Evolutionary conservation across 2,888 invertebrate species (phyloP).

Genomic region (Watsonalla cultraria): DNA sequence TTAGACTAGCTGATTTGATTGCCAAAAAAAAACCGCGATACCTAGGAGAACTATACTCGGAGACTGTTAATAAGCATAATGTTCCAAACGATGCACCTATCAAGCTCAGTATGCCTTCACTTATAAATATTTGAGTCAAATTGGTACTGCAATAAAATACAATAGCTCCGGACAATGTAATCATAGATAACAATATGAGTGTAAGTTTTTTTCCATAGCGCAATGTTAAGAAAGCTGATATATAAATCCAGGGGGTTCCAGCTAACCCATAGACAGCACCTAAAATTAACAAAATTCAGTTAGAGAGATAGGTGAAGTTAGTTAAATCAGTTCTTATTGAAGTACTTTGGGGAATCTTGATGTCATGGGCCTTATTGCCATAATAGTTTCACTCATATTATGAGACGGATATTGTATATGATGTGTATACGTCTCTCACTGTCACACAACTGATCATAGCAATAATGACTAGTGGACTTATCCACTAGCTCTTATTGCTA

Average conservation of each 20-base stretch:
- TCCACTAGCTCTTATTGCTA: too few species aligned
- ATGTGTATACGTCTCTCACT: too few species aligned
- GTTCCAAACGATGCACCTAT: constrained; percentile 7
- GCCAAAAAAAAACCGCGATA: constrained; percentile 20
- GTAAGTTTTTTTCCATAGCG: constrained; percentile 14
- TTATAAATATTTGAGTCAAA: constrained; percentile 12
- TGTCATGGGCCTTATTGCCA: too few species aligned
- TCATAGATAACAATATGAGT: constrained; percentile 6
- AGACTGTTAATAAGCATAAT: constrained; percentile 11
- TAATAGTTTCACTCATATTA: too few species aligned
- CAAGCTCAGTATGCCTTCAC: constrained; percentile 14
- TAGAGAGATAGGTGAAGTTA: too few species aligned
- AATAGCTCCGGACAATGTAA: constrained; percentile 4
- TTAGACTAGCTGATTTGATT: constrained; percentile 15
- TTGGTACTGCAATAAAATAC: constrained; percentile 16
- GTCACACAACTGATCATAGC: too few species aligned
- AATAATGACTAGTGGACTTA: too few species aligned
- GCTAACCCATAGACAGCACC: constrained; percentile 12
- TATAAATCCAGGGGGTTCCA: constrained; percentile 14
- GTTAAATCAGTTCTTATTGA: too few species aligned
- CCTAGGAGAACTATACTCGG: constrained; percentile 18
- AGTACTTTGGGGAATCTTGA: too few species aligned
- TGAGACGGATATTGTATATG: too few species aligned
- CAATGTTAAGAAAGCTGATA: constrained; percentile 12
- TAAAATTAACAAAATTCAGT: not conserved